These are phyloP conservation scores for Hesperia comma DNA, from an alignment of 2,888 invertebrate species.

Conservation along the genomic window DNA sequence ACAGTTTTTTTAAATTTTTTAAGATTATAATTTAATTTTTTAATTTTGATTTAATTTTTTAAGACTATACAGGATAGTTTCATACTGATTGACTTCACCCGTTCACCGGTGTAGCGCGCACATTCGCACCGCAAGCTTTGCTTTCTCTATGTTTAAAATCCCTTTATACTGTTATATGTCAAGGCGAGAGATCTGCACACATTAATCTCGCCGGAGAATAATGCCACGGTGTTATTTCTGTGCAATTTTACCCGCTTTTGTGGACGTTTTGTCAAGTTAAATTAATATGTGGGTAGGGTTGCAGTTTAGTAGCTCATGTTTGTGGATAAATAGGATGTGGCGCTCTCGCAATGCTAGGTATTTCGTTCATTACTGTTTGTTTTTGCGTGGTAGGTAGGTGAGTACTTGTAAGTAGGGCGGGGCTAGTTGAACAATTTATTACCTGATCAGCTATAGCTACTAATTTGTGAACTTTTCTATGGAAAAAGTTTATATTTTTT, in stretches of 20 bases:
- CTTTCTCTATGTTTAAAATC: constrained; percentile 22
- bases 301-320: constrained; percentile 22
- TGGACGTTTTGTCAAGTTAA: constrained; percentile 36
- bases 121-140: not conserved
- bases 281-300: constrained; percentile 34
- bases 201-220: constrained; percentile 36
- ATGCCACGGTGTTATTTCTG: constrained; percentile 26
- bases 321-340: not conserved
- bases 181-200: constrained; percentile 32
- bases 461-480: too few relatives aligned
- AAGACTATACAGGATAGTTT: too few relatives aligned
- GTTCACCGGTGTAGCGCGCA: not conserved
- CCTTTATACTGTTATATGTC: constrained; percentile 28
- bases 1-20: too few relatives aligned
- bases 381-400: not conserved
- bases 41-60: too few relatives aligned
- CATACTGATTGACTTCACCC: not conserved
- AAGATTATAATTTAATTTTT: too few relatives aligned
- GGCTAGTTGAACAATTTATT: too few relatives aligned
- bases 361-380: not conserved
- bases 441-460: too few relatives aligned
- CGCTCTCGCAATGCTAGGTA: not conserved
- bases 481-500: too few relatives aligned
- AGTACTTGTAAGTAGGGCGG: not conserved
- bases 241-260: constrained; percentile 36